These are phyloP conservation scores for Stenoptilia bipunctidactyla DNA, from an alignment of 2,888 invertebrate genomes.

Conservation along the genomic window DNA sequence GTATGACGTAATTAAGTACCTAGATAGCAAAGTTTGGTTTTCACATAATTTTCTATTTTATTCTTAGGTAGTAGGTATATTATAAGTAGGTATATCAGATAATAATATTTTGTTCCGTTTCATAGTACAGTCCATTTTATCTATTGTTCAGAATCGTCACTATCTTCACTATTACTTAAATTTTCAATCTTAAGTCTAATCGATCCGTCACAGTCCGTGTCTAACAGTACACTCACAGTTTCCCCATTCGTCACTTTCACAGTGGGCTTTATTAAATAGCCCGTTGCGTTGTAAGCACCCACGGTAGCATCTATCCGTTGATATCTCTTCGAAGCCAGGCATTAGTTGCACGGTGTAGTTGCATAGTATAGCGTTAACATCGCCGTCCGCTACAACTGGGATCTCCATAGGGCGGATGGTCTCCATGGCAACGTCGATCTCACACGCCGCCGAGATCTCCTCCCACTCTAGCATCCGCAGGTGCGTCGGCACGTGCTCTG, in stretches of 20 bases:
- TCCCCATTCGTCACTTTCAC: conserved; percentile 4
- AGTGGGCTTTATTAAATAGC: conserved; percentile 6
- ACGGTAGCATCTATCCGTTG: conserved; percentile 15
- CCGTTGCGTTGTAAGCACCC: conserved; percentile 14
- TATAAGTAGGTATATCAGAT: no score
- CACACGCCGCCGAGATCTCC: conserved; percentile 1
- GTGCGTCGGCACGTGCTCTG: conserved; percentile 6
- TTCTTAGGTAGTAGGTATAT: no score
- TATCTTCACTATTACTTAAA: no score
- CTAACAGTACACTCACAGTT: conserved; percentile 1
- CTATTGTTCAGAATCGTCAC: no score
- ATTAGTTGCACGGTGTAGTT: conserved; percentile 18
- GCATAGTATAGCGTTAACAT: conserved; percentile 14
- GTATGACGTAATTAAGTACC: no score
- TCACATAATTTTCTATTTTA: no score
- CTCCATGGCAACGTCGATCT: conserved; percentile 11
- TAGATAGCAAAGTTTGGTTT: no score
- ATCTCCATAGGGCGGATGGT: not conserved
- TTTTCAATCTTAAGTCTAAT: conserved; percentile 2
- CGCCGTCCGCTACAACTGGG: conserved; percentile 3
- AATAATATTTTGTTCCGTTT: no score
- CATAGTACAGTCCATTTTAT: no score
- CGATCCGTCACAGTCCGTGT: conserved; percentile 8
- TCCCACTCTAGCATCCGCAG: conserved; percentile 3
- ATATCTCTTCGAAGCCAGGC: conserved; percentile 10